Percentiles rank a stretch among this genome's conserved stretches.
Evolutionary conservation across 2,888 invertebrate genomes (phyloP).

Genomic region (Diarsia mendica): DNA sequence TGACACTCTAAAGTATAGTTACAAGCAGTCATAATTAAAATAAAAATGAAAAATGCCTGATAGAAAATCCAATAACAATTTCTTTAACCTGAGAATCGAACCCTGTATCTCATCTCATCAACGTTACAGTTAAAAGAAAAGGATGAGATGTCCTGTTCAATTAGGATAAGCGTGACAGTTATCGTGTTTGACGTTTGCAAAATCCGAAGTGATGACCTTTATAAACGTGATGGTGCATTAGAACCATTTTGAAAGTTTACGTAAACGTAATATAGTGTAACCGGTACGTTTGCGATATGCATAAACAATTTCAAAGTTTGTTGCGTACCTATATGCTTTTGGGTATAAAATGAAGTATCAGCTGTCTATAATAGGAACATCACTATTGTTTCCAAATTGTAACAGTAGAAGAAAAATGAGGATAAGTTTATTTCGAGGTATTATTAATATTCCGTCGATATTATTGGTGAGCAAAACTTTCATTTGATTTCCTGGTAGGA

Average conservation of each 20-base stretch:
- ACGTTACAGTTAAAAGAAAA: no score
- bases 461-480: background rate
- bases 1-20: no score
- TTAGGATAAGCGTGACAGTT: background rate
- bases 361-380: constrained; percentile 6
- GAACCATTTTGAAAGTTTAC: background rate
- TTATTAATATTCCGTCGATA: background rate
- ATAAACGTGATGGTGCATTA: constrained; percentile 5
- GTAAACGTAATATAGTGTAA: constrained; percentile 3
- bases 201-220: background rate
- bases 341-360: constrained; percentile 12
- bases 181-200: no score
- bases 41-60: no score
- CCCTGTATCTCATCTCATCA: no score
- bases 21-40: no score
- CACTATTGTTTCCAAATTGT: constrained; percentile 28
- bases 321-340: constrained; percentile 33
- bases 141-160: background rate
- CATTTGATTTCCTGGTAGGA: background rate
- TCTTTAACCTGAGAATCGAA: no score
- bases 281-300: constrained; percentile 33
- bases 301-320: constrained; percentile 50
- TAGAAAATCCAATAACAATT: no score
- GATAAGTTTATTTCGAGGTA: background rate
- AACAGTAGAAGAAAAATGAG: constrained; percentile 9